Evolutionary conservation across 64 coral and sea anemone genomes (phyloP).

Genomic region (Stichodactyla mertensii): DNA sequence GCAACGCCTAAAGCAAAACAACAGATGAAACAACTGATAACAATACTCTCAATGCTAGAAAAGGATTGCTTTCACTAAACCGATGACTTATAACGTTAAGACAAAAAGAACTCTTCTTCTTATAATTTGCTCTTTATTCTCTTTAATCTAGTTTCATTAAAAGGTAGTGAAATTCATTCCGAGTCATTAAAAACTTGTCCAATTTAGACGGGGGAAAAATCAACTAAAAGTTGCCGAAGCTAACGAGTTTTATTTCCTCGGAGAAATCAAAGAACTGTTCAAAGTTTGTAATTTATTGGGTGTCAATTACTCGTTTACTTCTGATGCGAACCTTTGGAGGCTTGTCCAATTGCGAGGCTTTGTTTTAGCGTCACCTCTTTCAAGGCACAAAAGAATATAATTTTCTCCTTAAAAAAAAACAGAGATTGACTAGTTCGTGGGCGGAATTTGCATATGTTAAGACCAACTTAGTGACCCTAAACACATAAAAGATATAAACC

Average conservation of each 20-base stretch:
- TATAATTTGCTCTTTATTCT: background rate
- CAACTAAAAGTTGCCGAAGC: background rate
- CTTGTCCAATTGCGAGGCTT: background rate
- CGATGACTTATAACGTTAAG: background rate
- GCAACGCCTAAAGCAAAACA: too few relatives aligned
- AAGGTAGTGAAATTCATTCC: background rate
- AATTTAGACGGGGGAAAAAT: background rate
- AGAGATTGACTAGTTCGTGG: background rate
- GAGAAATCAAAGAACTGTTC: background rate
- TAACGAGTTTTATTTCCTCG: background rate
- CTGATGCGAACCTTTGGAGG: background rate
- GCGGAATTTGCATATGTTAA: background rate
- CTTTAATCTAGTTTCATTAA: background rate
- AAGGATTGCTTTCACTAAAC: too few relatives aligned
- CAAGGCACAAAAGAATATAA: background rate
- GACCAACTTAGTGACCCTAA: background rate
- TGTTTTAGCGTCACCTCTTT: background rate
- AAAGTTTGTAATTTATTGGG: background rate
- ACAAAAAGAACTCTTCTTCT: background rate
- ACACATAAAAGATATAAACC: background rate
- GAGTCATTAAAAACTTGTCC: background rate
- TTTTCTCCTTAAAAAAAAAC: too few relatives aligned
- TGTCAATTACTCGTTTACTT: background rate
- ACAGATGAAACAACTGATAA: too few relatives aligned
- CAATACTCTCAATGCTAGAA: too few relatives aligned